phyloP scores from a whole-genome alignment of 1,140 invertebrate genomes.

The Branchinecta lindahli region DNA sequence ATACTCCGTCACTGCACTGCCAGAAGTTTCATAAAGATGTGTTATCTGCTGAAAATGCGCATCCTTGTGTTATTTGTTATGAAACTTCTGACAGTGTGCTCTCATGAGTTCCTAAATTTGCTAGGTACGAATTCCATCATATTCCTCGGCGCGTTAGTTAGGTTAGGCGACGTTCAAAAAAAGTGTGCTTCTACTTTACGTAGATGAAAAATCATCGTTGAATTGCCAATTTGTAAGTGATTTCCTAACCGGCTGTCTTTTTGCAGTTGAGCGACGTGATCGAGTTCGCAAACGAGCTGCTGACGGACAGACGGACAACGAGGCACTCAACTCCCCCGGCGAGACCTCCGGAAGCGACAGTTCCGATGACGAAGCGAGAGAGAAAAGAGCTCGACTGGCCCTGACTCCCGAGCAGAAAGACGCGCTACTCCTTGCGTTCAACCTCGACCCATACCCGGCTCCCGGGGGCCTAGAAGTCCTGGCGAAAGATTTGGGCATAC shows the following conservation, averaged over 20 bases:
- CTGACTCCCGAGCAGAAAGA: slow-evolving; percentile 92
- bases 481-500: slow-evolving; percentile 74
- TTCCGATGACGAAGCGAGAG: neutral
- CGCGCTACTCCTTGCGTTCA: slow-evolving; percentile 78
- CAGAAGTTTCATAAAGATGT: no score
- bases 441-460: slow-evolving; percentile 89
- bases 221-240: no score
- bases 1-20: no score
- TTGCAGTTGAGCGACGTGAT: neutral
- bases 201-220: no score
- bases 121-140: no score
- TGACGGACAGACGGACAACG: neutral
- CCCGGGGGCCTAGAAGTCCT: slow-evolving; percentile 88
- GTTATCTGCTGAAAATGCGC: no score
- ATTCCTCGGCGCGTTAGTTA: no score
- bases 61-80: no score
- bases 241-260: neutral
- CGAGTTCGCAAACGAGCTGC: neutral
- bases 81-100: no score
- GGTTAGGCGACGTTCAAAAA: no score
- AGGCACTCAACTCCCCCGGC: neutral
- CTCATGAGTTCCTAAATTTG: no score
- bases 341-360: neutral
- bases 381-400: neutral
- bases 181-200: no score